Conservation (phyloP, 2,888 invertebrate genomes). For the Boloria selene region DNA sequence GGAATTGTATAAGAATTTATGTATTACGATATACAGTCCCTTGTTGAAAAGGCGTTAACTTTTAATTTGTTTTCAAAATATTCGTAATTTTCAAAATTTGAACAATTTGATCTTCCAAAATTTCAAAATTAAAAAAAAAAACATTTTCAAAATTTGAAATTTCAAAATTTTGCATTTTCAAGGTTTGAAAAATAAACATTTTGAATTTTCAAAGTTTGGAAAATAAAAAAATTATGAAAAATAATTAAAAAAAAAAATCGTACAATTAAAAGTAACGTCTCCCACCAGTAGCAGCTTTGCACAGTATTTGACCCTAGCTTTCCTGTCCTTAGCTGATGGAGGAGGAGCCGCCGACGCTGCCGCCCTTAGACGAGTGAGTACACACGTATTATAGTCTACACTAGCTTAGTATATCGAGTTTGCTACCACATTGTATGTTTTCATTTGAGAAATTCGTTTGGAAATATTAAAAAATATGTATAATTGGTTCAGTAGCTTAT, state of each 20-base stretch:
- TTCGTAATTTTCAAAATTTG: background rate
- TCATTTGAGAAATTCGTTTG: background rate
- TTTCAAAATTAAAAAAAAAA: background rate
- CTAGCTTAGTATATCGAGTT: slow-evolving; percentile 11
- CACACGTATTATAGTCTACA: slow-evolving; percentile 38
- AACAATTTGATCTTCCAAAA: background rate
- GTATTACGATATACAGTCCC: background rate
- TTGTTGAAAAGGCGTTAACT: background rate
- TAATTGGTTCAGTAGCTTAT: too few species aligned
- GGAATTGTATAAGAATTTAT: background rate
- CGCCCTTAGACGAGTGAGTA: slow-evolving; percentile 74
- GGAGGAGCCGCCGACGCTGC: slow-evolving; percentile 67
- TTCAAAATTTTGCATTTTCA: background rate
- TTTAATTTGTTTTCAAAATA: background rate
- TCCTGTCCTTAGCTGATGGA: slow-evolving; percentile 68
- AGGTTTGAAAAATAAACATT: background rate
- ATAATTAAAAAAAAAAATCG: background rate
- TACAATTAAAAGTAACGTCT: slow-evolving; percentile 1
- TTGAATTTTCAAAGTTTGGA: background rate
- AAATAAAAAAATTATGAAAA: background rate
- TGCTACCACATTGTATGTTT: slow-evolving; percentile 7
- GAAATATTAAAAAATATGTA: too few species aligned
- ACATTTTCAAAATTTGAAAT: too few species aligned
- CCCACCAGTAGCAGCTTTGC: slow-evolving; percentile 29
- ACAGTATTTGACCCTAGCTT: slow-evolving; percentile 53